These are phyloP conservation scores for Bergia sp. DNA, from an alignment of 92 coral and sea anemone genomes.

Conservation along the genomic window DNA sequence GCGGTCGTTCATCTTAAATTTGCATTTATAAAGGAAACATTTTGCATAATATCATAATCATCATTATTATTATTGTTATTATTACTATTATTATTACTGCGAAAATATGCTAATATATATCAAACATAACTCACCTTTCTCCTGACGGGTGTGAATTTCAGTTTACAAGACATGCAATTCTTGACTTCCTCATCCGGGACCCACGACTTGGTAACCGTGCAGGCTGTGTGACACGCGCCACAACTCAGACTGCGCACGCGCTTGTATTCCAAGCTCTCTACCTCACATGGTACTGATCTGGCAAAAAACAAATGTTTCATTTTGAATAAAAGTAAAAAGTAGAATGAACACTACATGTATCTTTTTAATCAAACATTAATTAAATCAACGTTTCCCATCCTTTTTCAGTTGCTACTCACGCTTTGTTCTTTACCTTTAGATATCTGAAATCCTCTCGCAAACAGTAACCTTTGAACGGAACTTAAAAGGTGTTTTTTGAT, in stretches of 20 bases:
- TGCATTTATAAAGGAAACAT: too few species aligned
- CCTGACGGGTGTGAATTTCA: conserved; percentile 80
- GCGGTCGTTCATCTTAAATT: too few species aligned
- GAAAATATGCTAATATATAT: too few species aligned
- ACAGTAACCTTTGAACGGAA: too few species aligned
- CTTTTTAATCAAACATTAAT: too few species aligned
- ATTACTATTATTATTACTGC: background rate
- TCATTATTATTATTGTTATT: background rate
- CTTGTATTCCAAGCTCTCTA: conserved; percentile 89
- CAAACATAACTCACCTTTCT: conserved; percentile 58
- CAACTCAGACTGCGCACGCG: conserved; percentile 84
- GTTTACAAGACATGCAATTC: conserved; percentile 95
- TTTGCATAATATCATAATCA: too few species aligned
- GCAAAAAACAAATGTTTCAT: background rate
- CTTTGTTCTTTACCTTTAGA: too few species aligned
- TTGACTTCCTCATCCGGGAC: conserved; percentile 87
- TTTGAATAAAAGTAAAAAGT: too few species aligned
- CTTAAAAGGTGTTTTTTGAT: too few species aligned
- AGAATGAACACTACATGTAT: background rate
- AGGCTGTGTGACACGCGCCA: conserved; percentile 86
- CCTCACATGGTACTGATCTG: conserved; percentile 76
- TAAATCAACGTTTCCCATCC: too few species aligned
- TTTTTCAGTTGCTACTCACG: too few species aligned
- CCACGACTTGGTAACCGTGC: conserved; percentile 89
- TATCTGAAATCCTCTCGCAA: too few species aligned